phyloP scores from a whole-genome alignment of 2,797 vertebrate genomes.

The Dicrostonyx torquatus region DNA sequence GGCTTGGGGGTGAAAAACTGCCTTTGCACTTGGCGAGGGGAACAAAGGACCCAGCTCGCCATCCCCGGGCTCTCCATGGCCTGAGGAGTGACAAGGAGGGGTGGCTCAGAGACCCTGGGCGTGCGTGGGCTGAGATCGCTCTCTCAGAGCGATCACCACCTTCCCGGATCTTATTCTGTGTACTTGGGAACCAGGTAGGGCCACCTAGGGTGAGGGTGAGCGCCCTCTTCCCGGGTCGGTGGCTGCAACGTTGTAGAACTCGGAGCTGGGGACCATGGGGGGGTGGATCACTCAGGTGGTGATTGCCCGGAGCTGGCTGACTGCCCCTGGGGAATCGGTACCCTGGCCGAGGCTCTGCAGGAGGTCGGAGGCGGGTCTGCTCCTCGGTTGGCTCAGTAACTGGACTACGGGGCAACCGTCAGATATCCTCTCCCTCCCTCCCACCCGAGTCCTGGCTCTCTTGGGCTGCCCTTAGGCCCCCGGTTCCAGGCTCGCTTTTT shows the following conservation, averaged over 20 bases:
- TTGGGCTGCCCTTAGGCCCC: slow-evolving; percentile 16
- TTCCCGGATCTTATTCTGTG: background rate
- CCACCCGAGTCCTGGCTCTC: slow-evolving; percentile 13
- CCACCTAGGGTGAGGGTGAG: slow-evolving; percentile 62
- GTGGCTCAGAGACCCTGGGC: slow-evolving; percentile 68
- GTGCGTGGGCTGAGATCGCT: slow-evolving; percentile 48
- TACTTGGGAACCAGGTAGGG: slow-evolving; percentile 63
- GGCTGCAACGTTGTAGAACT: background rate
- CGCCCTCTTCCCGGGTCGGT: background rate
- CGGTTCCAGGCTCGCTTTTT: background rate
- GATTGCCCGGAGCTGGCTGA: slow-evolving; percentile 24
- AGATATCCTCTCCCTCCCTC: slow-evolving; percentile 14
- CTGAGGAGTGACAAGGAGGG: slow-evolving; percentile 65
- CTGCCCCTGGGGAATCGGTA: slow-evolving; percentile 71
- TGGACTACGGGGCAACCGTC: background rate
- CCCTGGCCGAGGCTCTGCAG: slow-evolving; percentile 69
- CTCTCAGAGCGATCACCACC: background rate
- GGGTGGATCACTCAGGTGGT: slow-evolving; percentile 12
- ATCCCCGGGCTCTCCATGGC: slow-evolving; percentile 77
- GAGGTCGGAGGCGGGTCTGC: slow-evolving; percentile 78
- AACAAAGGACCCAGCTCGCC: slow-evolving; percentile 81
- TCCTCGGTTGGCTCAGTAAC: slow-evolving; percentile 29
- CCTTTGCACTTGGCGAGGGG: slow-evolving; percentile 70
- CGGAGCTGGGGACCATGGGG: background rate
- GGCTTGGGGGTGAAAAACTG: slow-evolving; percentile 50